Evolutionary conservation across 2,113 vertebrate species (phyloP).

Genomic region (Paratilapia polleni): DNA sequence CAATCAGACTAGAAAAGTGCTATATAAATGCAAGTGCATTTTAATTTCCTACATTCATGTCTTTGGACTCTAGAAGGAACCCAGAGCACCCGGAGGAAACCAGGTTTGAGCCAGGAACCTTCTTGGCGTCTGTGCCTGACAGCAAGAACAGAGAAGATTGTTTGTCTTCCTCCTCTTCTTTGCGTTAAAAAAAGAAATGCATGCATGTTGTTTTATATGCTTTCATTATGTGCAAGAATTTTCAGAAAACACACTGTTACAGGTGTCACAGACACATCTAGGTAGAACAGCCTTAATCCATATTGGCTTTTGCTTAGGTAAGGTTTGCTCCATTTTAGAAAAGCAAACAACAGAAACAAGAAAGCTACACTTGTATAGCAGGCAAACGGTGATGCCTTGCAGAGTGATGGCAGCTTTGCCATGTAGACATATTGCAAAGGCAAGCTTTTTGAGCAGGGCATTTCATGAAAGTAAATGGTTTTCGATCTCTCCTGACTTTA

Average conservation of each 20-base stretch:
- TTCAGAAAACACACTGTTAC: background rate
- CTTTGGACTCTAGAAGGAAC: background rate
- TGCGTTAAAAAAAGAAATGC: background rate
- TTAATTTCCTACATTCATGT: background rate
- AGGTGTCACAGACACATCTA: slow-evolving; percentile 5
- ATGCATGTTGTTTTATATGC: background rate
- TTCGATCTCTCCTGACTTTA: slow-evolving; percentile 61
- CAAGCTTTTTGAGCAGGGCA: slow-evolving; percentile 56
- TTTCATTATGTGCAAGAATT: background rate
- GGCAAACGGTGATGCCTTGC: slow-evolving; percentile 58
- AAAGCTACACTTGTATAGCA: slow-evolving; percentile 58
- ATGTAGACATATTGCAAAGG: slow-evolving; percentile 71
- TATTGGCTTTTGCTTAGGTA: slow-evolving; percentile 66
- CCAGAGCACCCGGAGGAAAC: background rate
- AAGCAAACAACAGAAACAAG: slow-evolving; percentile 68
- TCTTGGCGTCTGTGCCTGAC: too few species aligned
- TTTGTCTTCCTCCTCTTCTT: background rate
- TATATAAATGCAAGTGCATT: too few species aligned
- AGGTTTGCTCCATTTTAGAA: slow-evolving; percentile 58
- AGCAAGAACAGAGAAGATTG: too few species aligned
- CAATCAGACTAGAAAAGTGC: background rate
- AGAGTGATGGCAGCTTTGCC: slow-evolving; percentile 51
- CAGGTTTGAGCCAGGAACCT: too few species aligned
- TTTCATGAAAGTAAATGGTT: slow-evolving; percentile 59
- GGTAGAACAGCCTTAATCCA: slow-evolving; percentile 45